Conservation (phyloP, 2,888 invertebrate species). For the Lasioglossum zephyrum region DNA sequence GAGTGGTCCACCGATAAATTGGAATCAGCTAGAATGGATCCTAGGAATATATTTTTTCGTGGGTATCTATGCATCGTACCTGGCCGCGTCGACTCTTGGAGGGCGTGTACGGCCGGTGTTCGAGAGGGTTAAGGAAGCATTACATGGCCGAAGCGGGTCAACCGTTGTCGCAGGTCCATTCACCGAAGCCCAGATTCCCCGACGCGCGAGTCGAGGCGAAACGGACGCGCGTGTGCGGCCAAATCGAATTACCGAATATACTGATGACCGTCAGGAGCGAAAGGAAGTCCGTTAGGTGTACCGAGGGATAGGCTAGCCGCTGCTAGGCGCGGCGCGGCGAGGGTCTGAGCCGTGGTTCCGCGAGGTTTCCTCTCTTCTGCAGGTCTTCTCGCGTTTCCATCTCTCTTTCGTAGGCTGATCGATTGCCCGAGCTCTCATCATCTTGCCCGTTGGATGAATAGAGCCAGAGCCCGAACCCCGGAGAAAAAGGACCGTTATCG, state of each 20-base stretch:
- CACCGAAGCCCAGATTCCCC: constrained; percentile 53
- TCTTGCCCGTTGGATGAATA: constrained; percentile 38
- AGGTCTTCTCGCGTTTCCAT: constrained; percentile 80
- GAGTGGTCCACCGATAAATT: neutral
- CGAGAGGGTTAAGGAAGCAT: constrained; percentile 23
- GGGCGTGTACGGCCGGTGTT: neutral
- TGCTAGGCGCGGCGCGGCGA: constrained; percentile 69
- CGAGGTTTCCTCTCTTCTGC: constrained; percentile 83
- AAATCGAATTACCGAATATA: constrained; percentile 77
- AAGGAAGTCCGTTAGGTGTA: constrained; percentile 84
- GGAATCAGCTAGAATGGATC: neutral
- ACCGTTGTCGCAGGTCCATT: constrained; percentile 42
- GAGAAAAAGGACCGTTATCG: constrained; percentile 2
- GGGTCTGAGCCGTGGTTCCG: constrained; percentile 80
- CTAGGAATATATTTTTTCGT: neutral
- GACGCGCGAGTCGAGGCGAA: constrained; percentile 2
- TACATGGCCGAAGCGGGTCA: constrained; percentile 13
- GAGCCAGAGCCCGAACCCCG: neutral
- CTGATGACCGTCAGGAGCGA: constrained; percentile 74
- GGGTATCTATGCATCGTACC: neutral
- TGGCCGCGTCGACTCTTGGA: neutral
- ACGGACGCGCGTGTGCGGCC: constrained; percentile 32
- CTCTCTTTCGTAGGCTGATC: constrained; percentile 55
- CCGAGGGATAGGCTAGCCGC: constrained; percentile 68
- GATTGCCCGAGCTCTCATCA: constrained; percentile 67